Evolutionary conservation across 2,113 vertebrate species (phyloP).

Genomic region (Tyrannus savana): DNA sequence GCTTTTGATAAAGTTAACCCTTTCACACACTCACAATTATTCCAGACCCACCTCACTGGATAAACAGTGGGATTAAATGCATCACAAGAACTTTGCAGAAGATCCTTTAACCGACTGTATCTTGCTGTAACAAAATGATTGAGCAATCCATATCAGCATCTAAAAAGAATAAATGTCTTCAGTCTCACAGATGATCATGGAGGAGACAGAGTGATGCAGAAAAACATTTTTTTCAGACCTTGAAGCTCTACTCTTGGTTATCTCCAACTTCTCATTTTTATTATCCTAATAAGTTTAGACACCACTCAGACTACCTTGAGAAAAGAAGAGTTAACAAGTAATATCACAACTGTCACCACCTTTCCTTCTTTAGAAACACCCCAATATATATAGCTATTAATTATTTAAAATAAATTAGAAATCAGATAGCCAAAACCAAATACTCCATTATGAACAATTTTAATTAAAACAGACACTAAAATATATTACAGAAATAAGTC

Average conservation of each 20-base stretch:
- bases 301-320: not conserved
- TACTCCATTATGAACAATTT: not conserved
- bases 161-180: not conserved
- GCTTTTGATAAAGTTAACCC: not conserved
- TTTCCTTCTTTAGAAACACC: not conserved
- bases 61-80: not conserved
- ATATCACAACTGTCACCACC: not conserved
- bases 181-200: not conserved
- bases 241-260: not conserved
- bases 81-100: not conserved
- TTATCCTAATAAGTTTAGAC: not conserved
- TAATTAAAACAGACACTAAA: not conserved
- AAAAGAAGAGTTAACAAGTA: not conserved
- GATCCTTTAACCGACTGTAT: not conserved
- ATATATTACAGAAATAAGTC: not conserved
- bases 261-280: not conserved
- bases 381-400: not conserved
- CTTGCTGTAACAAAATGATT: not conserved
- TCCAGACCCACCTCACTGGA: not conserved
- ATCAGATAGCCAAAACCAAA: not conserved
- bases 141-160: not conserved
- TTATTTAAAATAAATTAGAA: not conserved
- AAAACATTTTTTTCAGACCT: not conserved
- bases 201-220: not conserved
- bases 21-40: not conserved